Evolutionary conservation across 2,797 vertebrate species (phyloP).

Genomic region (Poeciliopsis gracilis): DNA sequence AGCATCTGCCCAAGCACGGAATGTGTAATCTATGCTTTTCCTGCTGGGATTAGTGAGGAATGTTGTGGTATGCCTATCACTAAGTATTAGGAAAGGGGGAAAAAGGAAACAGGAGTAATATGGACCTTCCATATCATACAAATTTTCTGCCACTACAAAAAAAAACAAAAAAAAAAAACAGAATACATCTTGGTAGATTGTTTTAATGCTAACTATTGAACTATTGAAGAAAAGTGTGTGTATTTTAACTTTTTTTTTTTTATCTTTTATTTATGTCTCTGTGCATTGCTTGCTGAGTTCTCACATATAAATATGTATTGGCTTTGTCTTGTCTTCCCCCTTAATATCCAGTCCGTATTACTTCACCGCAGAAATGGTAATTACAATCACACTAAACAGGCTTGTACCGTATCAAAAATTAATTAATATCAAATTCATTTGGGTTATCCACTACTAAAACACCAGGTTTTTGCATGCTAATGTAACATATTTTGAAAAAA

Average conservation of each 20-base stretch:
- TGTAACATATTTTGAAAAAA: slow-evolving; percentile 80
- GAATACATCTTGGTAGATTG: neutral
- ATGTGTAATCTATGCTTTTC: slow-evolving; percentile 76
- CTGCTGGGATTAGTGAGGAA: slow-evolving; percentile 73
- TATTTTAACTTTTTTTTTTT: slow-evolving; percentile 30
- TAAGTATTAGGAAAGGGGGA: slow-evolving; percentile 56
- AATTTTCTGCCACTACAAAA: neutral
- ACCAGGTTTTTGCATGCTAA: slow-evolving; percentile 78
- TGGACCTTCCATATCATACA: neutral
- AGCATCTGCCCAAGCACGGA: slow-evolving; percentile 76
- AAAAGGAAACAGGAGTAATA: neutral
- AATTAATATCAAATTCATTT: slow-evolving; percentile 83
- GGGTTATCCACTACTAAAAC: slow-evolving; percentile 82
- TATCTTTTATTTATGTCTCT: slow-evolving; percentile 28
- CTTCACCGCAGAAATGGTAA: slow-evolving; percentile 67
- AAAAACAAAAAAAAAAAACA: neutral
- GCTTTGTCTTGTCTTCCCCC: slow-evolving; percentile 62
- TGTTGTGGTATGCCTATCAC: slow-evolving; percentile 74
- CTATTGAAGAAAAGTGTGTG: slow-evolving; percentile 10
- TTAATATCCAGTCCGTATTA: slow-evolving; percentile 63
- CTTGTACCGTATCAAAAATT: slow-evolving; percentile 80
- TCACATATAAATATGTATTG: slow-evolving; percentile 67
- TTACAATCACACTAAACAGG: slow-evolving; percentile 75
- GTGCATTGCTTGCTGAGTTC: slow-evolving; percentile 54
- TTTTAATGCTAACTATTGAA: slow-evolving; percentile 33